Percentiles rank a stretch among this genome's conserved stretches.
Evolutionary conservation across 2,113 vertebrate genomes (phyloP).

Genomic region (Willisornis vidua): DNA sequence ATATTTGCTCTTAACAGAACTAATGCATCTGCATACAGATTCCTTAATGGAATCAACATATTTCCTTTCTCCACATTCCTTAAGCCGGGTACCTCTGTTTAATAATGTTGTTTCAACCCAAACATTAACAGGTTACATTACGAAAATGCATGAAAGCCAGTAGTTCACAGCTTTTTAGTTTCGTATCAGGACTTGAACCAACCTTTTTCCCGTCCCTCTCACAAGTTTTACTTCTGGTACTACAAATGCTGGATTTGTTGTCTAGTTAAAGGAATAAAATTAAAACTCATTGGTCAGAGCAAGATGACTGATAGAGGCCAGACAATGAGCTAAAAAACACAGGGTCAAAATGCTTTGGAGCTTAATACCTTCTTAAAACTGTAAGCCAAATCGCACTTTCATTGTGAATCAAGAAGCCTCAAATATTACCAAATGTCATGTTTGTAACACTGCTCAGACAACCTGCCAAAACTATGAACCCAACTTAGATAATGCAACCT

Average conservation of each 20-base stretch:
- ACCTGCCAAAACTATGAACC: conserved; percentile 76
- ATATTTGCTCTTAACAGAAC: conserved; percentile 86
- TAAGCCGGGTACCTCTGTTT: conserved; percentile 74
- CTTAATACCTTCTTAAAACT: conserved; percentile 30
- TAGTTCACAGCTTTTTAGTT: conserved; percentile 38
- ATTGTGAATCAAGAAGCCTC: conserved; percentile 62
- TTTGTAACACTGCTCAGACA: conserved; percentile 65
- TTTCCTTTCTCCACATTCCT: conserved; percentile 89
- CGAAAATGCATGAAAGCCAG: conserved; percentile 28
- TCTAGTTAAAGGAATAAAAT: conserved; percentile 66
- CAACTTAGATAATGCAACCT: conserved; percentile 83
- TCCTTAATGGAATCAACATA: conserved; percentile 94
- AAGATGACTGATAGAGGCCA: conserved; percentile 42
- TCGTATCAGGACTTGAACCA: conserved; percentile 29
- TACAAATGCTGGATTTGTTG: conserved; percentile 69
- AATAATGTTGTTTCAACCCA: conserved; percentile 49
- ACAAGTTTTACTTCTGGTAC: conserved; percentile 70
- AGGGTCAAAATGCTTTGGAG: conserved; percentile 42
- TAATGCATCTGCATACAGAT: conserved; percentile 87
- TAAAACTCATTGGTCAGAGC: conserved; percentile 64
- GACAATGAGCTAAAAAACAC: conserved; percentile 56
- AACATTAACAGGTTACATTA: conserved; percentile 64
- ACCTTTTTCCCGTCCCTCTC: conserved; percentile 8
- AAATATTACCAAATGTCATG: conserved; percentile 58
- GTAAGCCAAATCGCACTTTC: conserved; percentile 18